Evolutionary conservation across 2,113 vertebrate genomes (phyloP), one percentile per base, ranked within the genome.

Genomic region (Hydrolagus affinis): DNA sequence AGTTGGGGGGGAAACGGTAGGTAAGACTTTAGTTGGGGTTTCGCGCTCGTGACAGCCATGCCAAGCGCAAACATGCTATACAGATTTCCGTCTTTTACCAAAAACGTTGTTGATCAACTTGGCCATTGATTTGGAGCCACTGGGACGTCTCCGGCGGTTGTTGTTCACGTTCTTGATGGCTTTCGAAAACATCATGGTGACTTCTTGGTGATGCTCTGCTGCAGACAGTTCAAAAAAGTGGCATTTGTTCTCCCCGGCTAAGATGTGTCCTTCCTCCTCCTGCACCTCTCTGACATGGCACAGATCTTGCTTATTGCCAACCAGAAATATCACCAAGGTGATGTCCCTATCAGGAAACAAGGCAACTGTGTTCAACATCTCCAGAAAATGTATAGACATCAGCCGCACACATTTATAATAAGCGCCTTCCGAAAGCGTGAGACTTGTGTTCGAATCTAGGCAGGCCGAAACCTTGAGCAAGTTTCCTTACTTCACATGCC

Each of bases 231-330:
- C 96, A 32, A 91, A 95, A 90, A 97, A 97, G 0, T 95, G 95
- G 87, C 95, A 95, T 25, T 85, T 92, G 87, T 90, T 89, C 21
- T 96, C 95, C 0, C 89, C 14, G 0, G 95, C 95, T 86, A 97
- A 86, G 75, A 91, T 90, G 71, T 95, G 93, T 15, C 94, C 96
- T 89, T 97, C 96, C 11, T 96, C 95, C 87, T 91, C 91, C 86
- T 89, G 90, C 64, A 96, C 94, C 86, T 95, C 94, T 11, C 95
- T 90, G 90, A 94, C 86, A 59, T 97, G 96, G 85, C 96, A 95
- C 64, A 97, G 90, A 90, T 97, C 96, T 87, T 95, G 95, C 86
- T 97, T 97, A 88, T 97, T 97, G 30, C 95, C 96, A 87, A 97
- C 94, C 88, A 97, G 87, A 88, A 95, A 90, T 66, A 97, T 88